Base-by-base conservation (phyloP, 2,888 invertebrate species). In the Drymonia ruficornis region DNA sequence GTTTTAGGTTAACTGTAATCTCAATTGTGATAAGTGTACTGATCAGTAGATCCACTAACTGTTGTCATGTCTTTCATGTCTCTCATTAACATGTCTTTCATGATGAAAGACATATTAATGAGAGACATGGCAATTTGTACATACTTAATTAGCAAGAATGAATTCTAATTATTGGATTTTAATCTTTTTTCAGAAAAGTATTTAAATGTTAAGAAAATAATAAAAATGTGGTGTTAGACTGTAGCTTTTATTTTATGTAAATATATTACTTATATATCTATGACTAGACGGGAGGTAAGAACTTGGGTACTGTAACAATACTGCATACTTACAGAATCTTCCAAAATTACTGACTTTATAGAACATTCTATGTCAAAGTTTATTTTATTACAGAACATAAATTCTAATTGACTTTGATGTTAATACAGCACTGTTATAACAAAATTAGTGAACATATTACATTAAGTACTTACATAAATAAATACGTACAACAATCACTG, bases 211-310 rank as follows among this genome's bases (percentile, higher is more conserved):
- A 18, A 18, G n/a, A n/a, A 18, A 9, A 59, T 63, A 65, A 65
- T 46, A 42, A 53, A 54, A 38, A 47, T 44, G 5, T 60, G 53
- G 52, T 56, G 52, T 50, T 55, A 43, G 8, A 9, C 7, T 19
- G 23, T 23, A 52, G 46, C 43, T 56, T 57, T 48, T 49, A 15
- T 19, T 40, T 61, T 53, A 51, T 56, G 46, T 54, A 65, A 60
- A 36, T 16, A 43, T 43, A 19, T 18, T 43, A 43, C 15, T 18
- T 43, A 43, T 8, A 15, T 13, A 13, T 19, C 19, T 60, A 56
- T 53, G 58, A 65, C 60, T 70, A 67, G 67, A 69, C 13, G 45
- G 13, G 63, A 63, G 65, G 53, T 61, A 28, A 51, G 18, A 5
- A 40, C 7, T 36, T n/a, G 13, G n/a, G 5, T 36, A n/a, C n/a